Base-by-base conservation (phyloP, 2,888 invertebrate genomes). In the Amblyteles armatorius region DNA sequence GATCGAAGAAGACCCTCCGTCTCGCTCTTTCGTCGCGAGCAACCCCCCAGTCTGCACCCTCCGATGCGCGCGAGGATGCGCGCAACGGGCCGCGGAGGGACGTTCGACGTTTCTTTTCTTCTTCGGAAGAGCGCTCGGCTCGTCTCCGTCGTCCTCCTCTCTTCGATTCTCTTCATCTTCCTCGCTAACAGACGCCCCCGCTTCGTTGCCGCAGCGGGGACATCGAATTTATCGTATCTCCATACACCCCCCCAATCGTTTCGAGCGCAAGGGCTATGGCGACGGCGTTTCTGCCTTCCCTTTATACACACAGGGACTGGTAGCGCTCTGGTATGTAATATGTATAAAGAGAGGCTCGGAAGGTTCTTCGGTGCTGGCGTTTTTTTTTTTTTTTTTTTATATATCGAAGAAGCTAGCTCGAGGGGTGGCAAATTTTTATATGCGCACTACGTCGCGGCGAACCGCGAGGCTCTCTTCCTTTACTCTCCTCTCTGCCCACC, bases 121-220 rank as follows among this genome's bases (percentile, higher is more conserved):
- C 95, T 94, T 89, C 96, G 44, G 13, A 0, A 16, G 13, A 48
- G 16, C 96, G 73, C 96, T 95, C 87, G 95, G 95, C 89, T 95
- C 93, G 60, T 95, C 92, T 85, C 94, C 93, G 22, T 57, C 11
- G 22, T 19, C 57, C 84, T 95, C 89, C 85, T 93, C 95, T 87
- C 95, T 94, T 22, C 81, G 65, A 78, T 80, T 63, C 68, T 80
- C 80, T 80, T 82, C 68, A 82, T 87, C 80, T 82, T 82, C 94
- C 93, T 68, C 95, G 94, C 94, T 95, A 94, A 90, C 95, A 93
- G 67, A 29, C 94, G 90, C 68, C 65, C 72, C 67, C 76, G 72
- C 52, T 7, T 57, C 76, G 52, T 44, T 16, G 52, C 22, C 40
- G 16, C 40, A 55, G 29, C 16, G 44, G 63, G 52, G 68, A 84